A percentile compares a stretch with the other conserved stretches of the same genome.
phyloP scores from a whole-genome alignment of 2,888 invertebrate species.

The Dicycla oo region DNA sequence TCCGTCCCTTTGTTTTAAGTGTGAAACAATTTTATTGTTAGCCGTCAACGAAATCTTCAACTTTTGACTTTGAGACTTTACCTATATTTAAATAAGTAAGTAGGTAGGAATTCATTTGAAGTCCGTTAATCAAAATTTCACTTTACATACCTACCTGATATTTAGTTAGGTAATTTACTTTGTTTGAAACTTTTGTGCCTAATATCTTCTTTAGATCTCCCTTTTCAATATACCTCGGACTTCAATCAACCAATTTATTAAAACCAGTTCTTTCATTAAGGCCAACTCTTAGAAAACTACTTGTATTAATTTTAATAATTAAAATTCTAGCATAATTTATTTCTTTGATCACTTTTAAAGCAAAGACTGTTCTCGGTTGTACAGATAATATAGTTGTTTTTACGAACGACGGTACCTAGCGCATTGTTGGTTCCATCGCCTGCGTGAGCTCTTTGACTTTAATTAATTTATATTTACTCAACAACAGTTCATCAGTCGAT shows the following conservation, averaged over 20 bases:
- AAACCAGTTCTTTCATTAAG: background rate
- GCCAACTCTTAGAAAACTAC: conserved; percentile 4
- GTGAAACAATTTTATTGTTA: conserved; percentile 22
- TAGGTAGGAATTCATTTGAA: background rate
- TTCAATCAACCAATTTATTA: background rate
- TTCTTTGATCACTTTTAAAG: background rate
- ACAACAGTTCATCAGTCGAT: conserved; percentile 3
- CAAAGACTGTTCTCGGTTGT: background rate
- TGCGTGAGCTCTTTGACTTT: background rate
- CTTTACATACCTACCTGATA: background rate
- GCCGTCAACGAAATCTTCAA: conserved; percentile 15
- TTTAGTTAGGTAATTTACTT: background rate
- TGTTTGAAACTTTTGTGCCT: background rate
- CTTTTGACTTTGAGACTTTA: conserved; percentile 3
- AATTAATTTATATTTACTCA: conserved; percentile 28
- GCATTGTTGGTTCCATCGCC: background rate
- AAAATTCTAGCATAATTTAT: conserved; percentile 8
- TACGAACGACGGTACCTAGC: background rate
- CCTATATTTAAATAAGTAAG: background rate
- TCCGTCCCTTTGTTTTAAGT: conserved; percentile 7
- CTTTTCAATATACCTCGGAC: background rate
- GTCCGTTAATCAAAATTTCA: background rate
- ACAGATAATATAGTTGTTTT: background rate
- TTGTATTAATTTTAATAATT: conserved; percentile 10
- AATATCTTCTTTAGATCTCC: background rate